Evolutionary conservation across 2,797 vertebrate species (phyloP).

Genomic region (Yasuhikotakia modesta): DNA sequence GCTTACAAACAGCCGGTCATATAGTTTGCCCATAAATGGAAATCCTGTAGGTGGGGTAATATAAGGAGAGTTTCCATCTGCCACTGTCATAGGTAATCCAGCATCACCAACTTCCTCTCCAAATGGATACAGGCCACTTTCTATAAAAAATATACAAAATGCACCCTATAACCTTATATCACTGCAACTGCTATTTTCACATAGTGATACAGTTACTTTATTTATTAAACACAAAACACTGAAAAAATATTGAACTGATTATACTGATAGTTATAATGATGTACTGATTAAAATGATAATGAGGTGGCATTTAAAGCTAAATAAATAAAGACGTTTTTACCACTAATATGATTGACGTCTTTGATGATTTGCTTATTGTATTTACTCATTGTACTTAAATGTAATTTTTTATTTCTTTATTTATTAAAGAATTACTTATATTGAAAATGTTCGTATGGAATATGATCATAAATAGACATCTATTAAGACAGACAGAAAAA

Average conservation of each 20-base stretch:
- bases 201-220: not conserved
- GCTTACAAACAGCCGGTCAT: slow-evolving; percentile 80
- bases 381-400: not conserved
- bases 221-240: not conserved
- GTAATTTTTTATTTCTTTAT: too few species aligned
- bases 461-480: slow-evolving; percentile 28
- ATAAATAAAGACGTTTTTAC: too few species aligned
- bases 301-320: too few species aligned
- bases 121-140: slow-evolving; percentile 77
- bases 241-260: not conserved
- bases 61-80: slow-evolving; percentile 81
- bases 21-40: slow-evolving; percentile 76
- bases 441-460: not conserved
- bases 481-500: slow-evolving; percentile 10
- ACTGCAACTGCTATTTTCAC: not conserved
- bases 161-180: not conserved
- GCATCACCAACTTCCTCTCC: slow-evolving; percentile 77
- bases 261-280: too few species aligned
- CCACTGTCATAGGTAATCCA: slow-evolving; percentile 61
- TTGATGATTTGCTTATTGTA: not conserved
- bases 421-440: too few species aligned
- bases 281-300: too few species aligned
- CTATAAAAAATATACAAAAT: slow-evolving; percentile 62
- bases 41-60: slow-evolving; percentile 76
- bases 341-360: not conserved